Evolutionary conservation across 2,888 invertebrate species (phyloP).

Genomic region (Glyphotaelius pellucidus): DNA sequence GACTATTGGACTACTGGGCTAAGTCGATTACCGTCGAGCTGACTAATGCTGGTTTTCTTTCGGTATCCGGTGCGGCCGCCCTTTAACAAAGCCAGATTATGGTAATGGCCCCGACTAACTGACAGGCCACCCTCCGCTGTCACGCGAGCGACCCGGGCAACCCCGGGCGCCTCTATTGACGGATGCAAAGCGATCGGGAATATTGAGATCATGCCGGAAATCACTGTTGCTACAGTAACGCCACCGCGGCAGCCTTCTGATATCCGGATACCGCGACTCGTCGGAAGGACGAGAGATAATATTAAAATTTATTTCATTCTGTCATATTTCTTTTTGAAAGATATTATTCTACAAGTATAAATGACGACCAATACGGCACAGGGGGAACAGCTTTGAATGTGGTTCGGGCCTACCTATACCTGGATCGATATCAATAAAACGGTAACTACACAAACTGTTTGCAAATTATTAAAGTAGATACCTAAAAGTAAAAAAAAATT

Average conservation of each 20-base stretch:
- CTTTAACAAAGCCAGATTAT: constrained; percentile 47
- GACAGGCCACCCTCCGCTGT: not conserved
- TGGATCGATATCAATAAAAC: no score
- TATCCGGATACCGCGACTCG: not conserved
- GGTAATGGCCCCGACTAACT: constrained; percentile 13
- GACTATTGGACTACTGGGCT: not conserved
- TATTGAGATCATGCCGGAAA: constrained; percentile 21
- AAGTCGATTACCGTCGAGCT: not conserved
- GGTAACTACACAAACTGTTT: no score
- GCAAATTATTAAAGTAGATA: no score
- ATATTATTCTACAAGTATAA: not conserved
- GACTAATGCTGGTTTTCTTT: constrained; percentile 23
- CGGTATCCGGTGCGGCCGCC: constrained; percentile 21
- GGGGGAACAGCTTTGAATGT: no score
- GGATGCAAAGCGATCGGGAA: constrained; percentile 43
- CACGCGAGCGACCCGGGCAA: not conserved
- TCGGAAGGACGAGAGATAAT: not conserved
- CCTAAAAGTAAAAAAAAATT: no score
- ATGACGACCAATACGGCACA: no score
- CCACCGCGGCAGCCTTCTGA: not conserved
- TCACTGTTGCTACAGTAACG: not conserved
- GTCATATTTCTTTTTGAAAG: not conserved
- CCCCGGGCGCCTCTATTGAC: constrained; percentile 35
- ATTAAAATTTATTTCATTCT: not conserved
- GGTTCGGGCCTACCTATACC: no score